Conservation (phyloP, 1,140 invertebrate genomes). For the Drosophila elegans region DNA sequence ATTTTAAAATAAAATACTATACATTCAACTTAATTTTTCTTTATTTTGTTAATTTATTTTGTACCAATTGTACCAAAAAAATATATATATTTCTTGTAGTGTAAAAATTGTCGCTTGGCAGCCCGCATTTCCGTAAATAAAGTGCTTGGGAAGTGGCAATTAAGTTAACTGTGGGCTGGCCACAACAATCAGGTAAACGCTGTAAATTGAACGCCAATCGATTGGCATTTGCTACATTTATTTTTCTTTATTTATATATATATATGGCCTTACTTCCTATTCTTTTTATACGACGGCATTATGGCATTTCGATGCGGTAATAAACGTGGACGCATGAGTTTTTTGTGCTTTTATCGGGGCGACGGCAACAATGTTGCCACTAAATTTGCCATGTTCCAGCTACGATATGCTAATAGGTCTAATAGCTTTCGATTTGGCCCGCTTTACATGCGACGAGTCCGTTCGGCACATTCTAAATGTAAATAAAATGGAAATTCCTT, state of each 20-base stretch:
- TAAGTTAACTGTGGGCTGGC: constrained; percentile 35
- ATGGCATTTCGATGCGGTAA: constrained; percentile 27
- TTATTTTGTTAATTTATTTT: too few relatives aligned
- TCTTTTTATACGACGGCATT: constrained; percentile 2
- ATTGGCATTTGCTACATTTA: constrained; percentile 19
- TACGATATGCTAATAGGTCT: constrained; percentile 68
- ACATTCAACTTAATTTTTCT: too few relatives aligned
- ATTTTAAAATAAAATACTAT: too few relatives aligned
- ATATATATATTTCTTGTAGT: neutral
- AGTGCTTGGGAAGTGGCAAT: constrained; percentile 49
- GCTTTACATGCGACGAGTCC: constrained; percentile 52
- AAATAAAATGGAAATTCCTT: constrained; percentile 80
- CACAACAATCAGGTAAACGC: constrained; percentile 35
- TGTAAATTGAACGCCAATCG: constrained; percentile 23
- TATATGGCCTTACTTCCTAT: constrained; percentile 5
- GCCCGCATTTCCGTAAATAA: constrained; percentile 62
- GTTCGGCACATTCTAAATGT: constrained; percentile 71
- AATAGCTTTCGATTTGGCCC: constrained; percentile 70
- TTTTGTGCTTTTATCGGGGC: constrained; percentile 14
- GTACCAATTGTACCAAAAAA: too few relatives aligned
- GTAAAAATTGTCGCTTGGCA: constrained; percentile 31
- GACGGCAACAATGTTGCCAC: constrained; percentile 55
- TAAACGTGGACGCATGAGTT: constrained; percentile 4
- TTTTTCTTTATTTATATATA: neutral
- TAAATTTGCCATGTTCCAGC: constrained; percentile 37